Evolutionary conservation across 2,113 vertebrate species (phyloP).

Genomic region (Alligator sinensis): DNA sequence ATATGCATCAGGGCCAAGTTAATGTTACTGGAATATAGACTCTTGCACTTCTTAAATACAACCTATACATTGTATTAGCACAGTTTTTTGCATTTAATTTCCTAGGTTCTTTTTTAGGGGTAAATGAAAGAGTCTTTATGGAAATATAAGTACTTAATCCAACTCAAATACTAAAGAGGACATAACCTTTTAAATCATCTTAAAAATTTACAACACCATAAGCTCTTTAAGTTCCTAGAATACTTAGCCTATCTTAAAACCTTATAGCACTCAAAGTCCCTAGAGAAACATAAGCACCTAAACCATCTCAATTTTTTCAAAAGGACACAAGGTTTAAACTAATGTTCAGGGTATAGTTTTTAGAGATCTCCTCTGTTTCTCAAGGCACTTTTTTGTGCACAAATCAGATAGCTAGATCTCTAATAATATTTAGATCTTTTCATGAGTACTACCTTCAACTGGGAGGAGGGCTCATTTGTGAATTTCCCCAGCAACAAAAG

Average conservation of each 20-base stretch:
- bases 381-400: constrained; percentile 28
- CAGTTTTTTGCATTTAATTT: constrained; percentile 33
- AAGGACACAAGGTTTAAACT: constrained; percentile 75
- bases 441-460: constrained; percentile 37
- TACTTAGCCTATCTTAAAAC: constrained; percentile 75
- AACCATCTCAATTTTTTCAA: constrained; percentile 72
- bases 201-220: constrained; percentile 79
- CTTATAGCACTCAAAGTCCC: constrained; percentile 63
- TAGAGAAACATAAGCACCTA: constrained; percentile 68
- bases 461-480: not conserved
- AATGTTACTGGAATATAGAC: not conserved
- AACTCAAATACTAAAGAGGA: constrained; percentile 75
- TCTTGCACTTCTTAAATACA: constrained; percentile 30
- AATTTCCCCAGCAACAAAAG: no score
- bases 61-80: constrained; percentile 30
- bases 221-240: constrained; percentile 77
- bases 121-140: constrained; percentile 65
- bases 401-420: not conserved
- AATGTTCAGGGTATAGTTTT: constrained; percentile 37
- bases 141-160: constrained; percentile 78
- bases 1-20: not conserved
- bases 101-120: constrained; percentile 45
- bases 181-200: constrained; percentile 79
- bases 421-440: constrained; percentile 26
- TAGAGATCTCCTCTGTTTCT: constrained; percentile 57